A percentile compares a stretch with the other conserved stretches of the same genome.
Evolutionary conservation across 2,888 invertebrate genomes (phyloP).

Genomic region (Drosophila mercatorum): DNA sequence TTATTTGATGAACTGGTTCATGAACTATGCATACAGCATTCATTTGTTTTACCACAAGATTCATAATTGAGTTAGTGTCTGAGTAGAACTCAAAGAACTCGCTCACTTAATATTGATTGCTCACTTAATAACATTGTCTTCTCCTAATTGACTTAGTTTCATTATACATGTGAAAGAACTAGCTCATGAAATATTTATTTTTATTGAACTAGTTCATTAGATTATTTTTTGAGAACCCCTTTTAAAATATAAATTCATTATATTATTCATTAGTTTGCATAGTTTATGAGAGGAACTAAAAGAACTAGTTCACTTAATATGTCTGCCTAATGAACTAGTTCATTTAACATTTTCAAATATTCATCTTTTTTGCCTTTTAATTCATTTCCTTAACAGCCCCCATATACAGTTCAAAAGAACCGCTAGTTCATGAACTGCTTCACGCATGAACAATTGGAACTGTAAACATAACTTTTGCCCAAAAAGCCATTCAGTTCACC

Average conservation of each 20-base stretch:
- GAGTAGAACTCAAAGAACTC: background rate
- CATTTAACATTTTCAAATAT: background rate
- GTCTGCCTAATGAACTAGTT: background rate
- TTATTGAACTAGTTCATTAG: background rate
- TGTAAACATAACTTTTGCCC: background rate
- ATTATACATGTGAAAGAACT: background rate
- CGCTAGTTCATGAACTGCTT: background rate
- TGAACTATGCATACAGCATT: background rate
- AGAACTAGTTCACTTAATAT: too few species aligned
- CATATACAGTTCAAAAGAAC: background rate
- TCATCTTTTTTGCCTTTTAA: background rate
- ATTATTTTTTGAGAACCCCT: too few species aligned
- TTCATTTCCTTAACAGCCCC: background rate
- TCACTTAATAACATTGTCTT: too few species aligned
- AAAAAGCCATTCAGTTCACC: background rate
- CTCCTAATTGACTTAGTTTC: background rate
- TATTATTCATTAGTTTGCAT: too few species aligned
- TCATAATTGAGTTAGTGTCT: background rate
- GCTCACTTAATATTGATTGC: background rate
- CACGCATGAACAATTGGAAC: background rate
- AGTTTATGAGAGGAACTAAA: too few species aligned
- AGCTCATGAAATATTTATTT: background rate
- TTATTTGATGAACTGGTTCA: background rate
- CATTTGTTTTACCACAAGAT: background rate
- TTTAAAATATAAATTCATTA: too few species aligned